Evolutionary conservation across 2,888 invertebrate genomes (phyloP), one percentile per base, ranked within the genome.

Genomic region (Nebria brevicollis): DNA sequence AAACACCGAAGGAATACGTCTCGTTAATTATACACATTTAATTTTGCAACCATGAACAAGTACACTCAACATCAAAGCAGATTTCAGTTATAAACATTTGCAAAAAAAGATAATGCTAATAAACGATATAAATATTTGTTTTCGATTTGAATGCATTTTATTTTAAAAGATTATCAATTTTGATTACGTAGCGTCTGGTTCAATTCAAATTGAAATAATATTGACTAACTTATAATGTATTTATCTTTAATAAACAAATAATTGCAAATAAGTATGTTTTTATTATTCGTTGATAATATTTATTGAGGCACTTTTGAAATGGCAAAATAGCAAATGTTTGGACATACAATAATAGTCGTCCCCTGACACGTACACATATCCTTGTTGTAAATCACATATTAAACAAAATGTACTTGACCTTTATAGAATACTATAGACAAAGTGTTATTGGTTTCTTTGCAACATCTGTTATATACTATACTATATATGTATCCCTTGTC

Each of bases 331-430:
- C 20, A 20, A 34, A 34, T 34, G 34, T 34, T 34, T 34, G 34
- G 5, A 34, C 34, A 34, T 5, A 34, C 5, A 34, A 34, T 34
- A 34, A 34, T 34, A 20, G 20, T 5, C 34, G 5, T 5, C 34
- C 34, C 34, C 5, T 2, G 34, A 34, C 34, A 34, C 7, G 0
- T 7, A 54, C 54, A 54, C 54, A 7, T 13, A 8, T 54, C 2
- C 54, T 11, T 54, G 77, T 72, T 81, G 81, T 81, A 81, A 81
- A 77, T 81, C 77, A 81, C 77, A 81, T 77, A 81, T 75, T 80
- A 84, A 86, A 86, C 87, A 88, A 87, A 87, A 87, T 87, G 86
- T 86, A 85, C 86, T 86, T 88, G 88, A 88, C 88, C 88, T 88
- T 88, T 88, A 88, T 88, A 85, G 84, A 34, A 34, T 87, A 86